Percentiles rank a stretch among this genome's conserved stretches.
These are phyloP conservation scores for Lasioglossum villosulum DNA, from an alignment of 2,888 invertebrate genomes.

Conservation along the genomic window DNA sequence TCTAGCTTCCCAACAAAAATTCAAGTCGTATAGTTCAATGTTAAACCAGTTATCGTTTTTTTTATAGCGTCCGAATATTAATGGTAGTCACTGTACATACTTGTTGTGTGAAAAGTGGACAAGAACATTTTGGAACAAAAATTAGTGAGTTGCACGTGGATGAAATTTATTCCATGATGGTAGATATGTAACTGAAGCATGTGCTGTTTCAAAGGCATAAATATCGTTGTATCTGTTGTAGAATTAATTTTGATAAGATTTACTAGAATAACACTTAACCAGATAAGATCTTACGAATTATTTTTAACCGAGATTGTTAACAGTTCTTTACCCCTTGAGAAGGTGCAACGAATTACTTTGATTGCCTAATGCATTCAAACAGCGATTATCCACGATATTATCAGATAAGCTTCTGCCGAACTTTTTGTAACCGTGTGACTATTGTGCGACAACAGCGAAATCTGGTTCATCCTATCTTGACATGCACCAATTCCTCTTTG, in stretches of 20 bases:
- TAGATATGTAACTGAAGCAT: too few relatives aligned
- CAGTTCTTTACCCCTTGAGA: background rate
- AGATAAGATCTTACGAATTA: background rate
- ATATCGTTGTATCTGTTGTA: background rate
- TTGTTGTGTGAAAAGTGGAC: too few relatives aligned
- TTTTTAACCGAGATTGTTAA: background rate
- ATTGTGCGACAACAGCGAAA: constrained; percentile 23
- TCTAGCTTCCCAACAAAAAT: too few relatives aligned
- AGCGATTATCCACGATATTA: background rate
- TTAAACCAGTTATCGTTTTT: too few relatives aligned
- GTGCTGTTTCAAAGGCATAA: too few relatives aligned
- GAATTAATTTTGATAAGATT: background rate
- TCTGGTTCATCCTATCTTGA: constrained; percentile 41
- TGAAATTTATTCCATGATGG: too few relatives aligned
- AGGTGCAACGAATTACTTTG: background rate
- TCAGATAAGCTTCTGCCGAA: constrained; percentile 10
- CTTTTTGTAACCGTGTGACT: constrained; percentile 21
- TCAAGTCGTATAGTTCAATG: too few relatives aligned
- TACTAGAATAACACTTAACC: background rate
- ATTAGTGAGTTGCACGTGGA: too few relatives aligned
- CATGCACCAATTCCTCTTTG: constrained; percentile 49
- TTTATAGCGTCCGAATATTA: too few relatives aligned
- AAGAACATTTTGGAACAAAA: too few relatives aligned
- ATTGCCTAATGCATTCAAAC: background rate
- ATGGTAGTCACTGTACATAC: too few relatives aligned